Percentiles rank a stretch among this genome's conserved stretches.
phyloP scores from a whole-genome alignment of 1,140 invertebrate genomes.

The Forficula auricularia region DNA sequence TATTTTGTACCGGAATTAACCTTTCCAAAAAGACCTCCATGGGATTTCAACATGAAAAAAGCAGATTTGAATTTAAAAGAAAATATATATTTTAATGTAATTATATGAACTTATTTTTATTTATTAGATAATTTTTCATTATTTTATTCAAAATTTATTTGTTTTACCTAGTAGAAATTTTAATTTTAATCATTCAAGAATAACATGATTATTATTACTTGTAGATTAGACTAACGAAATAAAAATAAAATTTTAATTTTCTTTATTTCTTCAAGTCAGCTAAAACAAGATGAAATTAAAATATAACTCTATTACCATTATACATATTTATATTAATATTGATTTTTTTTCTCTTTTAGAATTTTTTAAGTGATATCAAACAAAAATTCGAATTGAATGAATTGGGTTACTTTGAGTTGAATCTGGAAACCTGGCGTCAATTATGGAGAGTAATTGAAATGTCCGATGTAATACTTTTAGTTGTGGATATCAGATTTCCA shows the following conservation, averaged over 20 bases:
- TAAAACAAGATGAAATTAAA: not conserved
- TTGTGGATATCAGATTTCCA: constrained; percentile 69
- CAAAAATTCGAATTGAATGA: constrained; percentile 26
- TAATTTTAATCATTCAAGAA: not conserved
- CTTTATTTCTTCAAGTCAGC: constrained; percentile 8
- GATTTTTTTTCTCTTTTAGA: constrained; percentile 24
- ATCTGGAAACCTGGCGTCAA: constrained; percentile 85
- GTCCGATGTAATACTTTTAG: constrained; percentile 67
- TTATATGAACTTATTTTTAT: constrained; percentile 7
- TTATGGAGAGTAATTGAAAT: constrained; percentile 83
- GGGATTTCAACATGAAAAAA: constrained; percentile 54
- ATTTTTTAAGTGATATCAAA: constrained; percentile 39
- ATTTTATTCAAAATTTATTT: no score
- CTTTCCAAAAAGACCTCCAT: constrained; percentile 66
- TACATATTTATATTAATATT: constrained; percentile 9
- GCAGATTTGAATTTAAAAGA: constrained; percentile 54
- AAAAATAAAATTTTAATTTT: constrained; percentile 4
- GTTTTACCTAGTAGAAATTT: not conserved
- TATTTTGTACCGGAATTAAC: constrained; percentile 51
- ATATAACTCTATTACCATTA: constrained; percentile 1
- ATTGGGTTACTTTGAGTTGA: constrained; percentile 68
- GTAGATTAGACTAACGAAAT: not conserved
- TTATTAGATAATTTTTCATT: no score
- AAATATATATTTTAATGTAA: constrained; percentile 56
- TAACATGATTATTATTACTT: constrained; percentile 3